phyloP scores from a whole-genome alignment of 2,797 vertebrate genomes.

The Gallinago stenura region DNA sequence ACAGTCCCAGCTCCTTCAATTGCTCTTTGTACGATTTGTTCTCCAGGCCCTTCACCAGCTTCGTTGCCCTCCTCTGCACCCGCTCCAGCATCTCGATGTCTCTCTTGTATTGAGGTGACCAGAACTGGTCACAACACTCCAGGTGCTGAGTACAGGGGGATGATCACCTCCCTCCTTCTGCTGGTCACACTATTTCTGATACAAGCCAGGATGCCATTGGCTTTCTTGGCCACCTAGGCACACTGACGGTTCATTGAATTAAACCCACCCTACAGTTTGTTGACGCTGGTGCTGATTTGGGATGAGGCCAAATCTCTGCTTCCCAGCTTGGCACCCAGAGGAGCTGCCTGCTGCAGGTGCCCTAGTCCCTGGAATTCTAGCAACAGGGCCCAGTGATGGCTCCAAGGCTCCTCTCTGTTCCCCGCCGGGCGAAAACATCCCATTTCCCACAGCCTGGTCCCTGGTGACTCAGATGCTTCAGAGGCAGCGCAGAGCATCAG shows the following conservation, averaged over 20 bases:
- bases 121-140: no score
- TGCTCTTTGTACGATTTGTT: no score
- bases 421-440: accelerated
- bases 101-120: no score
- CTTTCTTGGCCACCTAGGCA: no score
- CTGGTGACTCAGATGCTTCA: neutral
- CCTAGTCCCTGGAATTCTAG: neutral
- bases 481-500: neutral
- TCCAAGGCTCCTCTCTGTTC: neutral
- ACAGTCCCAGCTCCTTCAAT: no score
- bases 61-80: no score
- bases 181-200: no score
- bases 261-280: neutral
- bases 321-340: neutral
- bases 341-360: neutral
- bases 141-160: no score
- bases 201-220: no score
- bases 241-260: neutral
- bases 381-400: accelerated
- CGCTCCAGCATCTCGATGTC: no score
- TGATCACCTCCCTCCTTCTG: no score
- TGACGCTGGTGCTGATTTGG: accelerated
- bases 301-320: neutral
- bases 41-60: no score
- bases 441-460: neutral